phyloP scores from a whole-genome alignment of 2,888 invertebrate species.

The Penaeus monodon region DNA sequence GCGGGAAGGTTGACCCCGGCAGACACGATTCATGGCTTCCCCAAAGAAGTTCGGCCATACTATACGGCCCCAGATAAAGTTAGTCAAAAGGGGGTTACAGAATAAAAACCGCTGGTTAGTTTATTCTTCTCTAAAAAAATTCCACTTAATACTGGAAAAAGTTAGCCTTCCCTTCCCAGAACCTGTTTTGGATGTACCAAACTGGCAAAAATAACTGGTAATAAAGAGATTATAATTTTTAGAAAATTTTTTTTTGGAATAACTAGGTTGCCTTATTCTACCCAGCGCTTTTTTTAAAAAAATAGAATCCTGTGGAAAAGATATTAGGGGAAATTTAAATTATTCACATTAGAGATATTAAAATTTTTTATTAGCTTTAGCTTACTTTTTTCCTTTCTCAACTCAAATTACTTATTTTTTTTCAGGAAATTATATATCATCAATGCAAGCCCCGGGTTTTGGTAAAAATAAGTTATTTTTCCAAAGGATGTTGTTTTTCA shows the following conservation, averaged over 20 bases:
- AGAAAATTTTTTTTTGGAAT: not conserved
- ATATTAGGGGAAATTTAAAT: too few species aligned
- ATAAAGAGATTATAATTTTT: not conserved
- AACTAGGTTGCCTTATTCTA: not conserved
- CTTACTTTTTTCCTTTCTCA: too few species aligned
- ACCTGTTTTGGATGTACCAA: not conserved
- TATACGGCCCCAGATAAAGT: not conserved
- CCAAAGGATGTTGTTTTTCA: too few species aligned
- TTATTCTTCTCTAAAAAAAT: not conserved
- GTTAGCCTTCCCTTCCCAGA: not conserved
- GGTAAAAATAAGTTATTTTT: too few species aligned
- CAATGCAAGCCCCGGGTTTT: too few species aligned
- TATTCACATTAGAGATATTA: too few species aligned
- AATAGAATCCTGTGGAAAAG: too few species aligned
- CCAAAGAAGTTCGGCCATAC: not conserved
- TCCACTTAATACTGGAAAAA: not conserved
- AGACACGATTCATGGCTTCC: conserved; percentile 5
- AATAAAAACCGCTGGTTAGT: not conserved
- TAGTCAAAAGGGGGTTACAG: not conserved
- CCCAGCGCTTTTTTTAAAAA: too few species aligned
- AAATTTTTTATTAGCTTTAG: too few species aligned
- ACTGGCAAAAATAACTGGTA: not conserved
- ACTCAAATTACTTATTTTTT: too few species aligned
- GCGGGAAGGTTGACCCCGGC: not conserved
- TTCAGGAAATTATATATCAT: too few species aligned